phyloP scores from a whole-genome alignment of 92 coral and sea anemone genomes.

The Virgularia gustaviana region DNA sequence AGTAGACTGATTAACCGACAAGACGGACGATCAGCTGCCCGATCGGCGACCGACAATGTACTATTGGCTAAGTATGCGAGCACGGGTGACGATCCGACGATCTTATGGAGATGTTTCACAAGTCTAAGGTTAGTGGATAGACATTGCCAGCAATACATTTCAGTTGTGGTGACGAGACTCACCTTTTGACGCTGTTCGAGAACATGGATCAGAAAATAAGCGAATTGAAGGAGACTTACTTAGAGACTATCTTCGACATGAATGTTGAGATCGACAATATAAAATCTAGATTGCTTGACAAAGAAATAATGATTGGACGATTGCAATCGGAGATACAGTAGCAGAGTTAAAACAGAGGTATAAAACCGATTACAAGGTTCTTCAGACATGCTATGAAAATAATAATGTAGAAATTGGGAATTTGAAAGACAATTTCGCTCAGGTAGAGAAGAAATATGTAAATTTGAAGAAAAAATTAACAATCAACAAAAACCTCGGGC shows the following conservation, averaged over 20 bases:
- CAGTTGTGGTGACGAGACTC: too few species aligned
- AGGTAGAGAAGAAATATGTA: not conserved
- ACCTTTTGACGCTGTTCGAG: not conserved
- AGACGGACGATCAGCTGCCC: not conserved
- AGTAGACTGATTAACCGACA: not conserved
- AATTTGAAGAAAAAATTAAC: not conserved
- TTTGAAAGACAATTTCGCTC: not conserved
- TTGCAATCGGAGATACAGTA: not conserved
- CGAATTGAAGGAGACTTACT: not conserved
- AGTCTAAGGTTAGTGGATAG: too few species aligned
- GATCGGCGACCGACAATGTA: not conserved
- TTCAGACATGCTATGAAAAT: not conserved
- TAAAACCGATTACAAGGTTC: not conserved
- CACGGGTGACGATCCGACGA: too few species aligned
- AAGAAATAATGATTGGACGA: not conserved
- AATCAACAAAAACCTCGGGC: too few species aligned
- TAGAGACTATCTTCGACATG: not conserved
- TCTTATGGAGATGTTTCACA: too few species aligned
- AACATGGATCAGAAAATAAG: not conserved
- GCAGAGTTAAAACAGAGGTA: not conserved
- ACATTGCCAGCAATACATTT: too few species aligned
- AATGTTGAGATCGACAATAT: not conserved
- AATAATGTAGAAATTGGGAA: not conserved
- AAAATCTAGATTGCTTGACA: not conserved
- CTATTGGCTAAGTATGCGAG: not conserved